Evolutionary conservation across 2,888 invertebrate genomes (phyloP).

Genomic region (Eristalis tenax): DNA sequence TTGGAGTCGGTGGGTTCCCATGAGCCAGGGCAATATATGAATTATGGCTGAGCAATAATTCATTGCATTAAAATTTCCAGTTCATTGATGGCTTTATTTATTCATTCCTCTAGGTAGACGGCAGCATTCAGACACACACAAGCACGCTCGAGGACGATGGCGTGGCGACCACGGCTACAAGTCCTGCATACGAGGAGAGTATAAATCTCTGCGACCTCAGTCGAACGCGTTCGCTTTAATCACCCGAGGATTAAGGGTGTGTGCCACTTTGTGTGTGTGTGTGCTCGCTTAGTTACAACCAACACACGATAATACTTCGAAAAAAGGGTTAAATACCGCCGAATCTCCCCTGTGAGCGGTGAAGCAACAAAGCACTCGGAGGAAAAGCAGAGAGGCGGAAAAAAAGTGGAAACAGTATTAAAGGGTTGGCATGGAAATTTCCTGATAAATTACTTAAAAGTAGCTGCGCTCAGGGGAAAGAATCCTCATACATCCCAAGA

Average conservation of each 20-base stretch:
- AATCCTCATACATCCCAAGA: constrained; percentile 6
- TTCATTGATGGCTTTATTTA: constrained; percentile 72
- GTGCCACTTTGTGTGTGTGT: constrained; percentile 40
- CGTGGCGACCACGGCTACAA: neutral
- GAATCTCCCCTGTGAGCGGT: neutral
- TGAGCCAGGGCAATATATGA: constrained; percentile 58
- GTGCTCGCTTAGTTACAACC: constrained; percentile 11
- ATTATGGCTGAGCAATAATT: constrained; percentile 70
- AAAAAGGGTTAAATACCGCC: constrained; percentile 43
- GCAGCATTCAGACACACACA: too few relatives aligned
- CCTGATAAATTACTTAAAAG: constrained; percentile 63
- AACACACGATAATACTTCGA: constrained; percentile 32
- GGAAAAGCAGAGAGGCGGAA: neutral
- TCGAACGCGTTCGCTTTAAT: constrained; percentile 59
- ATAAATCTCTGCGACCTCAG: constrained; percentile 56
- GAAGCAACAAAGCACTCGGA: neutral
- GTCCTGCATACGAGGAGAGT: neutral
- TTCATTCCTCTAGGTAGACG: constrained; percentile 49
- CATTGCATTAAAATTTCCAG: constrained; percentile 72
- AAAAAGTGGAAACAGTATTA: too few relatives aligned
- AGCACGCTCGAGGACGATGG: neutral
- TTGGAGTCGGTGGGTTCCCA: neutral
- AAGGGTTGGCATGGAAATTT: constrained; percentile 55
- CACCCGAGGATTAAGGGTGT: constrained; percentile 57
- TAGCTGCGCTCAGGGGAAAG: constrained; percentile 35